These are phyloP conservation scores for Lophotriccus pileatus DNA, from an alignment of 2,797 vertebrate species.

Conservation along the genomic window DNA sequence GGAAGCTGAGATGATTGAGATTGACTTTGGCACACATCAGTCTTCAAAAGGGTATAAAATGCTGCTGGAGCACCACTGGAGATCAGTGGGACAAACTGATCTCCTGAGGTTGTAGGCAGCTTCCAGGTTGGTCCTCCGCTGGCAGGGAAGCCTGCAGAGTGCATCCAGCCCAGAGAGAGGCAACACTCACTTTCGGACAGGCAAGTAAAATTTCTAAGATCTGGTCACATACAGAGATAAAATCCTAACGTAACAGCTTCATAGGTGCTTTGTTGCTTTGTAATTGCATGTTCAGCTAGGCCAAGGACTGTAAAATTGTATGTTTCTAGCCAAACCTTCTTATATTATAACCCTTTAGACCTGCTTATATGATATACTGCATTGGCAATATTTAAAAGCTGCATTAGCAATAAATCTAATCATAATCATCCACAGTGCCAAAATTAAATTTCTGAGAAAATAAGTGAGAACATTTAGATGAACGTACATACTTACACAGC, in stretches of 20 bases:
- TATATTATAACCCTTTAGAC: neutral
- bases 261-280: neutral
- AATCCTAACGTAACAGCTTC: neutral
- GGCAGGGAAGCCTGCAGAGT: neutral
- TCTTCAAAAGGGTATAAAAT: neutral
- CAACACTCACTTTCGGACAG: fast-evolving
- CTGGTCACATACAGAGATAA: neutral
- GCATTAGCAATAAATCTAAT: neutral
- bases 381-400: neutral
- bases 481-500: neutral
- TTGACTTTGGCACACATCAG: neutral
- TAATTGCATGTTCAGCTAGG: neutral
- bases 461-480: neutral
- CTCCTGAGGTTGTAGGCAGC: neutral
- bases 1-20: neutral
- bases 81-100: fast-evolving
- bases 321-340: neutral
- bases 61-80: no score
- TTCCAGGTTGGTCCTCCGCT: neutral
- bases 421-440: neutral
- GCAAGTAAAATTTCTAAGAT: neutral
- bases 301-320: neutral
- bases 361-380: neutral
- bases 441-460: neutral
- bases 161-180: neutral